Percentiles rank a stretch among this genome's conserved stretches.
Conservation (phyloP, 2,888 invertebrate genomes). For the Caenorhabditis wallacei region DNA sequence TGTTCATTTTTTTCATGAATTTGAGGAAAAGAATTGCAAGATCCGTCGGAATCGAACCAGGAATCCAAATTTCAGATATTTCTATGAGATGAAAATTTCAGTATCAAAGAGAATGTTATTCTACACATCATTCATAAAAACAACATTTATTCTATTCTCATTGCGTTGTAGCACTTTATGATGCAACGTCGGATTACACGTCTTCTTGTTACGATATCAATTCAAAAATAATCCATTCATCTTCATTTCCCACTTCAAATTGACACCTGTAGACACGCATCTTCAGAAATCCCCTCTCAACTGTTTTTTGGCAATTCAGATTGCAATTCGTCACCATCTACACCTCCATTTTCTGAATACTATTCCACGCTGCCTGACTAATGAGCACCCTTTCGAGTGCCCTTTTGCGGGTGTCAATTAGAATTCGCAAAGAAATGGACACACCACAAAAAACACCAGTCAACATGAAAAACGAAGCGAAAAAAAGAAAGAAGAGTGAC, state of each 20-base stretch:
- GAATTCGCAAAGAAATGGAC: slow-evolving; percentile 46
- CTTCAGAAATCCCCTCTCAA: slow-evolving; percentile 29
- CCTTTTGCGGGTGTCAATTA: slow-evolving; percentile 63
- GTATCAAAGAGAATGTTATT: no score
- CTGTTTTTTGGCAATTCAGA: slow-evolving; percentile 37
- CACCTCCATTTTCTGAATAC: slow-evolving; percentile 13
- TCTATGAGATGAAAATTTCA: no score
- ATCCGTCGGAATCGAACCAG: no score
- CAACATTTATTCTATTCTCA: slow-evolving; percentile 32
- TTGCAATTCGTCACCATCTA: slow-evolving; percentile 41
- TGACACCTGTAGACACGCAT: slow-evolving; percentile 54
- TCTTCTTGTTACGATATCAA: slow-evolving; percentile 34
- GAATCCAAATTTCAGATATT: no score
- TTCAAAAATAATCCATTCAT: slow-evolving; percentile 36
- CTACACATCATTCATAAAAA: slow-evolving; percentile 9
- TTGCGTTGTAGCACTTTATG: slow-evolving; percentile 19
- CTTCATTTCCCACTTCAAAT: slow-evolving; percentile 46
- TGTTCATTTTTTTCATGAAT: not conserved
- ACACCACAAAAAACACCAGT: slow-evolving; percentile 13
- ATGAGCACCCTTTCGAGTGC: slow-evolving; percentile 56
- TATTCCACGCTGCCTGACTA: slow-evolving; percentile 48
- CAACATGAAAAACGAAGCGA: slow-evolving; percentile 25
- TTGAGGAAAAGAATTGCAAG: not conserved
- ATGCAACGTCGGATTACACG: slow-evolving; percentile 35
- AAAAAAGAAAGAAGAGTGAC: slow-evolving; percentile 26